phyloP scores from a whole-genome alignment of 2,888 invertebrate genomes.

The Glyphotaelius pellucidus region DNA sequence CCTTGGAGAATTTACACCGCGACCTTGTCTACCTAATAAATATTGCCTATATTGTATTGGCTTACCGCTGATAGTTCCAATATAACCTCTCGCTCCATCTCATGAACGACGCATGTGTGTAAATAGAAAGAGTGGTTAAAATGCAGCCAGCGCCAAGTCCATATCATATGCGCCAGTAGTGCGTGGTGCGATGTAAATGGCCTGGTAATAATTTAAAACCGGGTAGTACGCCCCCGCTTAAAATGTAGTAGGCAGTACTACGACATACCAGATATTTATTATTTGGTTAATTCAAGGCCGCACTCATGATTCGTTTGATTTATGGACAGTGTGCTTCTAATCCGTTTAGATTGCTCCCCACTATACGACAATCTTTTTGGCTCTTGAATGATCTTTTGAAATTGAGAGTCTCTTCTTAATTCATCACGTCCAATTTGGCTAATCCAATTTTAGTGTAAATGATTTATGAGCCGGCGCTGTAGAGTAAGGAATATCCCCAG shows the following conservation, averaged over 20 bases:
- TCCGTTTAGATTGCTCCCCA: not conserved
- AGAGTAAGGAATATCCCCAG: not conserved
- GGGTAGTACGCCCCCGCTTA: conserved; percentile 8
- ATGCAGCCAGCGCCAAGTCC: not conserved
- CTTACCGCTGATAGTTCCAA: not conserved
- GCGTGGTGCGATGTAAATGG: not conserved
- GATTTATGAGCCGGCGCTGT: not conserved
- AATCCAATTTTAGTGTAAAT: not conserved
- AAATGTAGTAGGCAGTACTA: not conserved
- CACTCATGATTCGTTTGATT: conserved; percentile 24
- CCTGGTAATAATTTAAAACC: not conserved
- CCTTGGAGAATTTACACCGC: not conserved
- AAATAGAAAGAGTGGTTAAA: not conserved
- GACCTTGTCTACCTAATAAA: not conserved
- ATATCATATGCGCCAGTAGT: not conserved
- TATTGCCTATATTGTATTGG: not conserved
- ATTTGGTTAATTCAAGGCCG: conserved; percentile 9
- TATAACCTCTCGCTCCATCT: not conserved
- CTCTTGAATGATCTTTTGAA: conserved; percentile 16
- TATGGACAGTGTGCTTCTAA: conserved; percentile 32
- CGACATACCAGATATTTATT: not conserved
- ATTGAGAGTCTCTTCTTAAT: conserved; percentile 20
- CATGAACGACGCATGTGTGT: not conserved
- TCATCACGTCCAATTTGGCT: conserved; percentile 7
- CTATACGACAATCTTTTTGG: not conserved